These are phyloP conservation scores for Ceratina calcarata DNA, from an alignment of 1,140 invertebrate species.

Conservation along the genomic window DNA sequence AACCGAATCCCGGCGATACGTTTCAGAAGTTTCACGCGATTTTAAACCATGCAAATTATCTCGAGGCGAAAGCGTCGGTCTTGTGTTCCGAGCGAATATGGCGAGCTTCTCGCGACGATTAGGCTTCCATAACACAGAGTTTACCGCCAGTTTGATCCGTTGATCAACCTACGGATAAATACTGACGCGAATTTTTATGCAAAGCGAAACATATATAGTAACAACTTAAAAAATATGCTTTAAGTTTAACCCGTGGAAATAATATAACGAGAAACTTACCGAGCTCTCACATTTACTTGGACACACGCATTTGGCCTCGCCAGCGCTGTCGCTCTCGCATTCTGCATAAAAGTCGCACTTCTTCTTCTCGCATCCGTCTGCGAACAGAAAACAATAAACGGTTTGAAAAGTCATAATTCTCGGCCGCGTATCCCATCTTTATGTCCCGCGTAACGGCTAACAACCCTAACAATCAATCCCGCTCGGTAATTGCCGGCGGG, in stretches of 20 bases:
- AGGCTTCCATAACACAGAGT: too few relatives aligned
- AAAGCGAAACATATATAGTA: too few relatives aligned
- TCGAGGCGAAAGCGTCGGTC: background rate
- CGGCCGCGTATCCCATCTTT: too few relatives aligned
- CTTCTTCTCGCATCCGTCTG: conserved; percentile 94
- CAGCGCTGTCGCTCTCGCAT: conserved; percentile 89
- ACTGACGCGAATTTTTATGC: too few relatives aligned
- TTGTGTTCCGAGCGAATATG: background rate
- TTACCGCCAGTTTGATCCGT: too few relatives aligned
- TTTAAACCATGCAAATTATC: conserved; percentile 52
- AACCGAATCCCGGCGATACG: conserved; percentile 68
- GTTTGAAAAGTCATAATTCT: background rate
- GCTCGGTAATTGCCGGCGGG: conserved; percentile 22
- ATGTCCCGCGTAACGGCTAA: background rate
- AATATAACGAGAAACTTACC: conserved; percentile 80
- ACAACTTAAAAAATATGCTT: too few relatives aligned
- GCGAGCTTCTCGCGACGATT: background rate
- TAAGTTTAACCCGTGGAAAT: background rate
- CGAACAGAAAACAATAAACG: conserved; percentile 57
- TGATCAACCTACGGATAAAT: too few relatives aligned
- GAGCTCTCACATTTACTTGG: conserved; percentile 87
- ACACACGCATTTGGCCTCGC: conserved; percentile 90
- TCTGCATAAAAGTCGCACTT: conserved; percentile 92
- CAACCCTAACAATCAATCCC: conserved; percentile 9
- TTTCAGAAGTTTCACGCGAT: conserved; percentile 66